These are phyloP conservation scores for Brachionus calyciflorus DNA, from an alignment of 1,140 invertebrate genomes.

Conservation along the genomic window DNA sequence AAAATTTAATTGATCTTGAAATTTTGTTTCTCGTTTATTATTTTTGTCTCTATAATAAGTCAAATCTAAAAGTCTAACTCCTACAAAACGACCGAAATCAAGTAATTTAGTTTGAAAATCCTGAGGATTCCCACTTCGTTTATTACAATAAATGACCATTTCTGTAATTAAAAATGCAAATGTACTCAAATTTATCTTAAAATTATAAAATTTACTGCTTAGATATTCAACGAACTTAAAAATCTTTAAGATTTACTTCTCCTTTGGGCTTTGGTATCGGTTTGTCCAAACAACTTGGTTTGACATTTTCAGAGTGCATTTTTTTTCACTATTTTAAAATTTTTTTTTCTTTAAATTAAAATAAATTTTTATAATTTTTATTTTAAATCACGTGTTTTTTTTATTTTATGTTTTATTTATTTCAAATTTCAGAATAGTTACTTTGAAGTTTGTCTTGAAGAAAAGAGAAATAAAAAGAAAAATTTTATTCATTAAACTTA, in stretches of 20 bases:
- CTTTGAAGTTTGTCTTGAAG: too few relatives aligned
- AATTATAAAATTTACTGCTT: not conserved
- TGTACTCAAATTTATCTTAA: slow-evolving; percentile 75
- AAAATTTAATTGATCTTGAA: slow-evolving; percentile 89
- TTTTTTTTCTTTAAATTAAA: too few relatives aligned
- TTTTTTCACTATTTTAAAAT: not conserved
- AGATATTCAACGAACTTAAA: too few relatives aligned
- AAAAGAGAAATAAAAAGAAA: too few relatives aligned
- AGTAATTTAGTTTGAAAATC: slow-evolving; percentile 78
- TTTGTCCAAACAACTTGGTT: slow-evolving; percentile 15
- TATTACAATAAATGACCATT: slow-evolving; percentile 93
- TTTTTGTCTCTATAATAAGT: slow-evolving; percentile 87
- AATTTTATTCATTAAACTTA: too few relatives aligned
- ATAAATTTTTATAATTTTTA: too few relatives aligned
- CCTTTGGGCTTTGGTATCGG: slow-evolving; percentile 5
- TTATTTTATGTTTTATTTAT: too few relatives aligned
- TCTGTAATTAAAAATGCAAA: slow-evolving; percentile 95
- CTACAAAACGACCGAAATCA: slow-evolving; percentile 89
- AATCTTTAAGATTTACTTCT: too few relatives aligned
- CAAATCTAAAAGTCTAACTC: slow-evolving; percentile 84
- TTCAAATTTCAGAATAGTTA: too few relatives aligned
- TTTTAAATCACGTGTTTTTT: too few relatives aligned
- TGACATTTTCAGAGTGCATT: slow-evolving; percentile 29
- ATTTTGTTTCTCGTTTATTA: slow-evolving; percentile 89
- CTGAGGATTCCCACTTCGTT: slow-evolving; percentile 86